phyloP scores from a whole-genome alignment of 2,797 vertebrate genomes.

The Carduelis carduelis region DNA sequence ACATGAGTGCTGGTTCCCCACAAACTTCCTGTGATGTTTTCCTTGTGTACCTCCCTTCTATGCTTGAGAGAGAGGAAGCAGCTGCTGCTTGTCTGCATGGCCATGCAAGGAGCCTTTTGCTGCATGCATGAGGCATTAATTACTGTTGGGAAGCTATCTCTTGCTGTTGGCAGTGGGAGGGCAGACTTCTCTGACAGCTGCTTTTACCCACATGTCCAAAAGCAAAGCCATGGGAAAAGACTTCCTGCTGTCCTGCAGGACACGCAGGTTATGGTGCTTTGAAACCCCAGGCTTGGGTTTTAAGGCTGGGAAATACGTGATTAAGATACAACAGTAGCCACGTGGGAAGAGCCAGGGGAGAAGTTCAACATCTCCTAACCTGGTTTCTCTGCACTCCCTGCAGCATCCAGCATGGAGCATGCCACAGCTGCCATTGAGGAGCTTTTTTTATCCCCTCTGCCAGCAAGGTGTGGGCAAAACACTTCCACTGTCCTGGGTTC shows the following conservation, averaged over 20 bases:
- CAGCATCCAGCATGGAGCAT: background rate
- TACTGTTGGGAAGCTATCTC: background rate
- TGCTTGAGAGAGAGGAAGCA: background rate
- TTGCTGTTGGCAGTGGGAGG: background rate
- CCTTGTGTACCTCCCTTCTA: background rate
- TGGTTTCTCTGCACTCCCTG: background rate
- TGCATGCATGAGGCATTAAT: rapidly evolving
- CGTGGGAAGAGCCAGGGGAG: background rate
- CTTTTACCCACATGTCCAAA: background rate
- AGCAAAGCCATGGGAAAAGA: background rate
- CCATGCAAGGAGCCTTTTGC: background rate
- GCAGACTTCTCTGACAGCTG: background rate
- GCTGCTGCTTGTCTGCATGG: background rate
- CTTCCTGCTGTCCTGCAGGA: background rate
- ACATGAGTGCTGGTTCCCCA: background rate
- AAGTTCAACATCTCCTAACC: background rate
- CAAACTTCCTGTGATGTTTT: background rate
- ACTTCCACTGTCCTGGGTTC: rapidly evolving
- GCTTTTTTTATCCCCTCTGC: background rate
- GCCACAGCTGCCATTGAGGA: background rate
- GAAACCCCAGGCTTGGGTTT: background rate
- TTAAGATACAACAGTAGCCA: rapidly evolving
- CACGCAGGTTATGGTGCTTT: background rate
- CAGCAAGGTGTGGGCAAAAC: background rate
- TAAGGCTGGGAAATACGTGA: background rate